Evolutionary conservation across 2,888 invertebrate species (phyloP).

Genomic region (Zelleria hepariella): DNA sequence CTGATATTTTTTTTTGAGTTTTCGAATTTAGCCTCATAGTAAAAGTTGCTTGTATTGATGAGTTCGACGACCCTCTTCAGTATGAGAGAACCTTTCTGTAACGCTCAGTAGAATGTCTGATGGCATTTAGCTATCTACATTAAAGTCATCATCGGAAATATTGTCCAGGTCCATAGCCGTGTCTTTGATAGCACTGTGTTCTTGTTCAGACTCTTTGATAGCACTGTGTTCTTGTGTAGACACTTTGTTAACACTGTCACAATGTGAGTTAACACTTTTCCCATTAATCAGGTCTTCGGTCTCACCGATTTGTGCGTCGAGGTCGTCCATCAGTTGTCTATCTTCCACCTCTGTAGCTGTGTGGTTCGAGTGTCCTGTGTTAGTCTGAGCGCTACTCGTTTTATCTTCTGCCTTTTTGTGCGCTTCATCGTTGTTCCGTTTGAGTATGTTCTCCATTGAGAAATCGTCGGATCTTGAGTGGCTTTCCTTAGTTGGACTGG

Average conservation of each 20-base stretch:
- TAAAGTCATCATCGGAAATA: slow-evolving; percentile 14
- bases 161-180: slow-evolving; percentile 10
- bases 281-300: not conserved
- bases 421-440: not conserved
- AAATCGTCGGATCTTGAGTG: not conserved
- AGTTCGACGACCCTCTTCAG: too few relatives aligned
- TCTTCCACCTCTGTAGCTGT: not conserved
- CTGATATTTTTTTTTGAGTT: too few relatives aligned
- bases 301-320: not conserved
- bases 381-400: not conserved
- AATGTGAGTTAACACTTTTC: not conserved
- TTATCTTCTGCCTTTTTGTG: not conserved
- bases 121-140: slow-evolving; percentile 11
- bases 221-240: not conserved
- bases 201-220: not conserved
- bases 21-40: too few relatives aligned
- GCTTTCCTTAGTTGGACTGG: too few relatives aligned
- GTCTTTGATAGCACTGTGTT: not conserved
- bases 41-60: too few relatives aligned
- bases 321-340: not conserved
- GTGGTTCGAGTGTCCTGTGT: not conserved
- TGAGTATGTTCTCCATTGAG: not conserved
- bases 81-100: too few relatives aligned
- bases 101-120: not conserved
- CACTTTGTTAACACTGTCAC: not conserved